Conservation (phyloP, 1,140 invertebrate species). For the Lepidostoma basale region DNA sequence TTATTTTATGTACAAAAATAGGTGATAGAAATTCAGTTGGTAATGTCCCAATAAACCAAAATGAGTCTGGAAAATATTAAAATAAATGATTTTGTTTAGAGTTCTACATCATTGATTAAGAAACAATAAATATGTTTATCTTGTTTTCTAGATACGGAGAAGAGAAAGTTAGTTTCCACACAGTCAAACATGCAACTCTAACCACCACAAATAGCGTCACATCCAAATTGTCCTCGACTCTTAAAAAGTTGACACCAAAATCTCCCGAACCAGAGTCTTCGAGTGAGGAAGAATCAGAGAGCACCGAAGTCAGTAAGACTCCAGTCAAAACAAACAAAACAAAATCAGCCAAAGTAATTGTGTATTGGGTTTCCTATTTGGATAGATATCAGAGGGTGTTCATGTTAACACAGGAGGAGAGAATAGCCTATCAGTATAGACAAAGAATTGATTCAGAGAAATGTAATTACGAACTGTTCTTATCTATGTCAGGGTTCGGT, state of each 20-base stretch:
- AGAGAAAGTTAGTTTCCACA: slow-evolving; percentile 72
- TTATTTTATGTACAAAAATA: too few relatives aligned
- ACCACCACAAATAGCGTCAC: slow-evolving; percentile 56
- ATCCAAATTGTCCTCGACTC: slow-evolving; percentile 57
- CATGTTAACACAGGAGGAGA: slow-evolving; percentile 81
- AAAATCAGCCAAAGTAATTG: slow-evolving; percentile 66
- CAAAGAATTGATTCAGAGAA: slow-evolving; percentile 74
- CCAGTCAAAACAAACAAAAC: slow-evolving; percentile 57
- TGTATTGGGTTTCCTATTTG: slow-evolving; percentile 85
- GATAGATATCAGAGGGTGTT: slow-evolving; percentile 77
- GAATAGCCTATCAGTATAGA: slow-evolving; percentile 71
- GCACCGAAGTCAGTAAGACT: slow-evolving; percentile 50
- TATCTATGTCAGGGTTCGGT: slow-evolving; percentile 73
- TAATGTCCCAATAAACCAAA: too few relatives aligned
- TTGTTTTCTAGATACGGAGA: slow-evolving; percentile 67
- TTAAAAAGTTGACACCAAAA: slow-evolving; percentile 57
- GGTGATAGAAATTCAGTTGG: too few relatives aligned
- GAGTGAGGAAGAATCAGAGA: slow-evolving; percentile 63
- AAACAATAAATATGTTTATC: slow-evolving; percentile 22
- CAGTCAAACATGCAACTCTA: slow-evolving; percentile 61
- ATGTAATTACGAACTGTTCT: slow-evolving; percentile 71
- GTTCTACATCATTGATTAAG: too few relatives aligned
- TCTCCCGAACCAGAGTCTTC: slow-evolving; percentile 56
- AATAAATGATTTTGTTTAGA: too few relatives aligned
- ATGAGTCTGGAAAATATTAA: too few relatives aligned